These are phyloP conservation scores for Scaptomyza tumidula DNA, from an alignment of 2,888 invertebrate species.

Conservation along the genomic window DNA sequence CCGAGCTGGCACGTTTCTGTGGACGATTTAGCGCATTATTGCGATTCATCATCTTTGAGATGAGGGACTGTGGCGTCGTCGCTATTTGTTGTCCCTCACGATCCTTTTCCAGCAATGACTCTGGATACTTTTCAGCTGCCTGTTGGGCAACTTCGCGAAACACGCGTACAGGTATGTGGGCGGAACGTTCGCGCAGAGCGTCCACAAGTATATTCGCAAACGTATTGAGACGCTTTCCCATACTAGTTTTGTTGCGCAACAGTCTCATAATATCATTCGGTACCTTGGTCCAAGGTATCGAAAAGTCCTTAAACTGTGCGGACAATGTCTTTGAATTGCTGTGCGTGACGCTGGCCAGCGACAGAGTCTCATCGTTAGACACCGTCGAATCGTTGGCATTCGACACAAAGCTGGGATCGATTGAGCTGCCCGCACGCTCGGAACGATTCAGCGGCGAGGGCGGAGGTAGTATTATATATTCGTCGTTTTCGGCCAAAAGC, in stretches of 20 bases:
- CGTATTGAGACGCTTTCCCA: slow-evolving; percentile 70
- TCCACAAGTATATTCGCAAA: slow-evolving; percentile 68
- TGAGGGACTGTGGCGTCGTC: slow-evolving; percentile 71
- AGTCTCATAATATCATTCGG: slow-evolving; percentile 72
- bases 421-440: slow-evolving; percentile 72
- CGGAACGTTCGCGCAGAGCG: slow-evolving; percentile 63
- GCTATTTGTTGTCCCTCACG: slow-evolving; percentile 74
- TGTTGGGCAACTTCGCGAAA: slow-evolving; percentile 75
- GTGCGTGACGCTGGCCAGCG: slow-evolving; percentile 70
- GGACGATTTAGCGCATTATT: slow-evolving; percentile 71
- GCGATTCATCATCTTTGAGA: slow-evolving; percentile 72
- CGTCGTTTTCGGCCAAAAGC: slow-evolving; percentile 65
- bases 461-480: slow-evolving; percentile 72
- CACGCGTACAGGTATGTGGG: slow-evolving; percentile 66
- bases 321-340: slow-evolving; percentile 62
- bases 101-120: slow-evolving; percentile 72
- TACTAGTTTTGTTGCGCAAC: slow-evolving; percentile 58
- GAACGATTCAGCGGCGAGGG: slow-evolving; percentile 73
- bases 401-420: slow-evolving; percentile 76
- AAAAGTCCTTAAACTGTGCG: slow-evolving; percentile 68
- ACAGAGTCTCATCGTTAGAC: slow-evolving; percentile 68
- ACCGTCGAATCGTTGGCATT: slow-evolving; percentile 72
- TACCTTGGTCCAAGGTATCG: slow-evolving; percentile 72
- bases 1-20: slow-evolving; percentile 65
- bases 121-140: slow-evolving; percentile 71